Evolutionary conservation across 2,113 vertebrate species (phyloP), one percentile per base, ranked within the genome.

Genomic region (Neofelis nebulosa): DNA sequence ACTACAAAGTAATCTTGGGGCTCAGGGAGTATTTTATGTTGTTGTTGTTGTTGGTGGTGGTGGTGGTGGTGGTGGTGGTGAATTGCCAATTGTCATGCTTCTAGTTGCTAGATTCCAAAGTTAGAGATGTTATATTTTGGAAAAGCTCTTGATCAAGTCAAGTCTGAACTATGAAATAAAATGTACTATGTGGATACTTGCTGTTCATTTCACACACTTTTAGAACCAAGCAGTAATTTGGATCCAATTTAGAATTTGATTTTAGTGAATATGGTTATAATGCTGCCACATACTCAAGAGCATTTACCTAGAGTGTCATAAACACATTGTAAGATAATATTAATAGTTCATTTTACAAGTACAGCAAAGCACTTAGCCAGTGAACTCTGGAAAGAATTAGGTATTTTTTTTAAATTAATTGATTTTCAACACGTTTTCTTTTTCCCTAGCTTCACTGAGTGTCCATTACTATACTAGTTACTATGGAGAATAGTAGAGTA

Each of bases 91-190:
- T 94, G 81, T 74, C 10, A 57, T 93, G 78, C 38, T 87, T 89
- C 18, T 86, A 79, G 45, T 84, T 82, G n/a, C 21, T 95, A 74
- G 36, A 79, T 48, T 93, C 61, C n/a, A 89, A 86, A 95, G 45
- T 86, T 96, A 95, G 66, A 73, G 19, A 85, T 80, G 16, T 71
- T 94, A 80, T 91, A 31, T 93, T 97, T 97, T 82, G 38, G 68
- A 93, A 96, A 95, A 96, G 48, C 13, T 91, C 48, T 88, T 96
- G n/a, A 95, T 94, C 76, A 96, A 93, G 82, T 86, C 21, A 89
- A 96, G 19, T 69, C 52, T 91, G 48, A 86, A 89, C 95, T 96
- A 89, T 86, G 48, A 95, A 96, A 86, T 97, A 91, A 87, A 68
- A 88, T 84, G 33, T 79, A 61, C 48, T 27, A 38, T 65, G 14